Percentiles rank a stretch among this genome's conserved stretches.
Conservation (phyloP, 2,888 invertebrate species). For the Cyclophora punctaria region DNA sequence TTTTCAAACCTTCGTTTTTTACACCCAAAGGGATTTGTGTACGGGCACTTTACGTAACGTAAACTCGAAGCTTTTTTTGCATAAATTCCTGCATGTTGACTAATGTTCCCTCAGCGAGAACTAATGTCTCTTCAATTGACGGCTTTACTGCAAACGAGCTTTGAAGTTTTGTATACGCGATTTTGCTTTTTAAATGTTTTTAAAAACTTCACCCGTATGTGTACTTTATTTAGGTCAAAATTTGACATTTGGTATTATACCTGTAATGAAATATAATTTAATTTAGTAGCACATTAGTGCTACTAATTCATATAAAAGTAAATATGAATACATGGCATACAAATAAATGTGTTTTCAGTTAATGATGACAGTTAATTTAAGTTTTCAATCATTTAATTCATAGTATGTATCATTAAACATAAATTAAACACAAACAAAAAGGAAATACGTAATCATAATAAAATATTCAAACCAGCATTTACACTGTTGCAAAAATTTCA, state of each 20-base stretch:
- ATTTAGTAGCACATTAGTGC: no score
- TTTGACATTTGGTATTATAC: no score
- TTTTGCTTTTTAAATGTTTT: slow-evolving; percentile 14
- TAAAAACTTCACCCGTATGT: neutral
- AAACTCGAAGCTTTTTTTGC: slow-evolving; percentile 26
- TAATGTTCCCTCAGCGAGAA: slow-evolving; percentile 27
- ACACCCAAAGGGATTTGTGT: slow-evolving; percentile 42
- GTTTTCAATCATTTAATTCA: no score
- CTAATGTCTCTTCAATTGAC: slow-evolving; percentile 34
- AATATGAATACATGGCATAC: no score
- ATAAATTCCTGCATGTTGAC: slow-evolving; percentile 29
- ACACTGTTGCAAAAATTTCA: slow-evolving; percentile 5
- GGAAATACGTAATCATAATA: no score
- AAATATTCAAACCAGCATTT: neutral
- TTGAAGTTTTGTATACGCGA: slow-evolving; percentile 15
- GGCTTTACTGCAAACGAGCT: slow-evolving; percentile 22
- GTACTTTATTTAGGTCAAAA: neutral
- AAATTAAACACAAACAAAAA: no score
- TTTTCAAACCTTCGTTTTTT: slow-evolving; percentile 50
- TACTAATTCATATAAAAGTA: no score
- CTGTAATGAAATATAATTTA: no score
- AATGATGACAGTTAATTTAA: no score
- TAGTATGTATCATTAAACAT: no score
- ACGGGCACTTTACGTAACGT: slow-evolving; percentile 32
- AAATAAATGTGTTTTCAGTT: no score